These are phyloP conservation scores for Noctuana brunneofusca DNA, from an alignment of 2,888 invertebrate genomes.

Conservation along the genomic window DNA sequence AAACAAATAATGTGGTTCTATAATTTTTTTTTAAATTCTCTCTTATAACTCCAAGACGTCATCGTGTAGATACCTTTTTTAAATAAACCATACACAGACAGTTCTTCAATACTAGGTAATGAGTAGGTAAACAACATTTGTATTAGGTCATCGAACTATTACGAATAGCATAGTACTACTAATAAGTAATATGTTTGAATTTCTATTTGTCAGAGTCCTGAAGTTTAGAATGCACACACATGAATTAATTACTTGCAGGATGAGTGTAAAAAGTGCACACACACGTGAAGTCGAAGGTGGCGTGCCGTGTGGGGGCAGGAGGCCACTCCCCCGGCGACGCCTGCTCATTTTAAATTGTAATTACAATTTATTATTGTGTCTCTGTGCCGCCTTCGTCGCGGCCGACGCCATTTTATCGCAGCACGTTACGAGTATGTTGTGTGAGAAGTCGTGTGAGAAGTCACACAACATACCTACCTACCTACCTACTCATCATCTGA, in stretches of 20 bases:
- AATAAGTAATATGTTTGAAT: constrained; percentile 10
- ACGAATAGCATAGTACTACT: not conserved
- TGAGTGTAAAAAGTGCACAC: constrained; percentile 72
- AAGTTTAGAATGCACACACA: constrained; percentile 43
- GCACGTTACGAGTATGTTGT: constrained; percentile 40
- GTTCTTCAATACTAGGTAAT: not conserved
- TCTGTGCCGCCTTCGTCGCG: constrained; percentile 78
- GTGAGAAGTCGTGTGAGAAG: no score
- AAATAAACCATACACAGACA: not conserved
- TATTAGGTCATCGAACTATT: not conserved
- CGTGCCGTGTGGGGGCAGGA: constrained; percentile 63
- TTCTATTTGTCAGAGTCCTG: constrained; percentile 27
- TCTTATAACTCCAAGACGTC: no score
- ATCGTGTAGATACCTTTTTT: no score
- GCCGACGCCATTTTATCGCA: constrained; percentile 79
- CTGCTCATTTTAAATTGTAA: constrained; percentile 83
- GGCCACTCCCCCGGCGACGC: constrained; percentile 78
- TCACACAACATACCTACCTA: no score
- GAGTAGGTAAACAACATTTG: not conserved
- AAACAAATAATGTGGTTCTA: no score
- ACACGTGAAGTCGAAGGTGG: constrained; percentile 67
- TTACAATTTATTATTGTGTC: constrained; percentile 82
- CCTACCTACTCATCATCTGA: no score
- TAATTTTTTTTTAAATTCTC: no score
- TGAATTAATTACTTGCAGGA: constrained; percentile 63